Base-by-base conservation (phyloP, 2,888 invertebrate species). In the Gasteruption jaculator region DNA sequence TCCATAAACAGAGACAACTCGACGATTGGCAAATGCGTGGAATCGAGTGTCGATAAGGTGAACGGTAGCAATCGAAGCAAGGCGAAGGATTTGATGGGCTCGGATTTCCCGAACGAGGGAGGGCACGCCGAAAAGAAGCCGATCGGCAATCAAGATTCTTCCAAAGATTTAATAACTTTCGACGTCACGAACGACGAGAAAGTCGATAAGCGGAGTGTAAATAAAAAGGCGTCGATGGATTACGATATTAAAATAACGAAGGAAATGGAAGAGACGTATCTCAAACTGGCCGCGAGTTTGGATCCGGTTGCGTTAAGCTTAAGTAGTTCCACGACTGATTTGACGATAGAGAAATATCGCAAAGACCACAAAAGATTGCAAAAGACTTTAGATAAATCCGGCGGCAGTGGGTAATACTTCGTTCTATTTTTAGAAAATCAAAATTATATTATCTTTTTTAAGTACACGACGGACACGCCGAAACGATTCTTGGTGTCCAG, bases 31-130 rank as follows among this genome's bases (percentile, higher is more conserved):
- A 39, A 36, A 36, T 46, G 40, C 16, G 37, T 46, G 1, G 41
- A 43, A 25, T 35, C 41, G 8, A 51, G 56, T n/a, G n/a, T n/a
- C n/a, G n/a, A n/a, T n/a, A n/a, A n/a, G n/a, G n/a, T 7, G 21
- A 29, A 14, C 25, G 38, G 11, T 19, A 37, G 4, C 24, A 21
- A 5, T 24, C 30, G 2, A 12, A 39, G 15, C 19, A 5, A 34
- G 27, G 43, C 49, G 6, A 41, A 46, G 7, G 57, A 57, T 24
- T 41, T 57, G 22, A 56, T 86, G 86, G 86, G 84, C 86, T 14
- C 81, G 84, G 63, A 63, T 64, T 0, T 65, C 64, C 1, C 59
- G 56, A 12, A 50, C 50, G 10, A 49, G 48, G 21, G 59, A 58
- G 2, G 49, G 45, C 32, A 31, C 48, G 3, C 34, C 31, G 4